These are phyloP conservation scores for Macrostomum cliftonense DNA, from an alignment of 2,888 invertebrate species.

Conservation along the genomic window DNA sequence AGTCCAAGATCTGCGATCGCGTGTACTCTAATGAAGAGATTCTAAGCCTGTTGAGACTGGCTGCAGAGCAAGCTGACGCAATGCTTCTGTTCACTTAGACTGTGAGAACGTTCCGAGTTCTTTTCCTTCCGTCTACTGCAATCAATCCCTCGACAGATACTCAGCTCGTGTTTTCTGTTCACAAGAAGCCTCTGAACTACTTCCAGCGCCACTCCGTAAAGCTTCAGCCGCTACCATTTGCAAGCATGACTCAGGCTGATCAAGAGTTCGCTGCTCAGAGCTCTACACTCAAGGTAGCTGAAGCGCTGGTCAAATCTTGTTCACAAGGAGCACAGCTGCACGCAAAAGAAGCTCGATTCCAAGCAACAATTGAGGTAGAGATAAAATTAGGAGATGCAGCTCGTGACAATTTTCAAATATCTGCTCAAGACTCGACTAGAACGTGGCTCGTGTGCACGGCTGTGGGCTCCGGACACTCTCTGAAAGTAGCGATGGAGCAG, in stretches of 20 bases:
- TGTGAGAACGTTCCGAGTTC: conserved; percentile 19
- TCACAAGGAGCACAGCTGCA: too few species aligned
- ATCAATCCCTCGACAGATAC: not conserved
- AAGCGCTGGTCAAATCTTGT: too few species aligned
- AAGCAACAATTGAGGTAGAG: too few species aligned
- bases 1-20: conserved; percentile 22
- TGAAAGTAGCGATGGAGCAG: too few species aligned
- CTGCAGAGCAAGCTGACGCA: conserved; percentile 18
- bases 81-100: conserved; percentile 28
- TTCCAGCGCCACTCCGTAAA: not conserved
- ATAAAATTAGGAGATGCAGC: too few species aligned
- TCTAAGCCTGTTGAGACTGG: conserved; percentile 17
- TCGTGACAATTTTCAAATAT: too few species aligned
- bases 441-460: too few species aligned
- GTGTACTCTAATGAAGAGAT: conserved; percentile 18
- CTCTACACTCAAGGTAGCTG: conserved; percentile 7
- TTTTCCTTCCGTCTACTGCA: conserved; percentile 17
- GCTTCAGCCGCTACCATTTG: not conserved
- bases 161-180: conserved; percentile 5
- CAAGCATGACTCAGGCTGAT: conserved; percentile 1
- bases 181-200: conserved; percentile 9
- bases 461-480: too few species aligned
- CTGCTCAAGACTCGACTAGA: too few species aligned
- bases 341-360: too few species aligned
- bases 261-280: conserved; percentile 9